phyloP scores from a whole-genome alignment of 2,888 invertebrate genomes.

The Hemithea aestivaria region DNA sequence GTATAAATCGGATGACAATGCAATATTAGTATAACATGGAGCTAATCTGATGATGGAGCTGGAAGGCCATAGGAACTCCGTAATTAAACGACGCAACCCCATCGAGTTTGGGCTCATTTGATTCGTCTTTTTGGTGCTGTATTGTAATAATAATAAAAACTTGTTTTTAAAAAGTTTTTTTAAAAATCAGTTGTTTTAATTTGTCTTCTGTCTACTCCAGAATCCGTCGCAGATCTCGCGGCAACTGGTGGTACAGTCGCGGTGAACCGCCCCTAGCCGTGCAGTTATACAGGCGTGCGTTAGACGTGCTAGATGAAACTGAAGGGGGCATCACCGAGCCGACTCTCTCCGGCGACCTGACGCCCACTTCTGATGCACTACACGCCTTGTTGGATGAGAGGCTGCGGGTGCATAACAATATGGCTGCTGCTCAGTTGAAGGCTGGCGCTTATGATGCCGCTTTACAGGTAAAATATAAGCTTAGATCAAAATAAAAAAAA shows the following conservation, averaged over 20 bases:
- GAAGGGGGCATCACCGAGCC: slow-evolving; percentile 82
- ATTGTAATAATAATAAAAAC: too few species aligned
- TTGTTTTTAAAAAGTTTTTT: too few species aligned
- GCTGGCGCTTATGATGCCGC: slow-evolving; percentile 92
- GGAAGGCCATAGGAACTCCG: too few species aligned
- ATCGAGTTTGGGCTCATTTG: too few species aligned
- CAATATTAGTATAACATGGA: too few species aligned
- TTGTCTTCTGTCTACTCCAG: too few species aligned
- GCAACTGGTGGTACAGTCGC: slow-evolving; percentile 94
- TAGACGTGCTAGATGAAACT: slow-evolving; percentile 88
- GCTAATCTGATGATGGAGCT: too few species aligned
- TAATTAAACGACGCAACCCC: too few species aligned
- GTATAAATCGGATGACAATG: too few species aligned
- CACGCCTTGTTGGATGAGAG: slow-evolving; percentile 85
- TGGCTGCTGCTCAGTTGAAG: slow-evolving; percentile 95
- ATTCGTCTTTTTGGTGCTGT: too few species aligned
- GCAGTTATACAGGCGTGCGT: slow-evolving; percentile 90
- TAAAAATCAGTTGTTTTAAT: too few species aligned
- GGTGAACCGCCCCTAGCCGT: slow-evolving; percentile 90
- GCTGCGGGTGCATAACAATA: slow-evolving; percentile 92
- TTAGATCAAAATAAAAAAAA: not conserved
- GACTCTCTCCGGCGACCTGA: slow-evolving; percentile 66
- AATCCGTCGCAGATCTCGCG: slow-evolving; percentile 83
- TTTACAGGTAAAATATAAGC: slow-evolving; percentile 72
- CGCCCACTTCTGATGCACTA: slow-evolving; percentile 48